Conservation (phyloP, 2,797 vertebrate species). For the Hypotaenidia okinawae region DNA sequence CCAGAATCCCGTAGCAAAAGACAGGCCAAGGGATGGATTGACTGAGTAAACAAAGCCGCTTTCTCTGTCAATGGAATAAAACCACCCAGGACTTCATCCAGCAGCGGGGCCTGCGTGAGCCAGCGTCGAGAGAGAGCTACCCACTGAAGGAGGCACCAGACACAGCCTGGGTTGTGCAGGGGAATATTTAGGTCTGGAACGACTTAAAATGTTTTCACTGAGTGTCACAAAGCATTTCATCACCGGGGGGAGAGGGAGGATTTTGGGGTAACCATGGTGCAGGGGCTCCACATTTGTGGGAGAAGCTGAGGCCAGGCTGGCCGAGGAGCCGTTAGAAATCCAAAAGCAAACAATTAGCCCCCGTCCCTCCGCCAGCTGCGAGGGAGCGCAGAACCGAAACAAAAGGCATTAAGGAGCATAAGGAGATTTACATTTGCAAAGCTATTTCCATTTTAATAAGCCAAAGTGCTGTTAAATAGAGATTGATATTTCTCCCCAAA, state of each 20-base stretch:
- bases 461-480: conserved; percentile 58
- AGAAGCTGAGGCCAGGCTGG: rapidly evolving
- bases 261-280: background rate
- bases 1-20: background rate
- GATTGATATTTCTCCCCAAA: conserved; percentile 62
- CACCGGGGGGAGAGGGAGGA: background rate
- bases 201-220: background rate
- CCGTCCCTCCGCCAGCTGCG: background rate
- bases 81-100: background rate
- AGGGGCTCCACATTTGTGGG: rapidly evolving
- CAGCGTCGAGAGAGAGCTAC: background rate
- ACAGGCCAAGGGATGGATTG: rapidly evolving
- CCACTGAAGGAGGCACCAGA: background rate
- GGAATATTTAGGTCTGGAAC: background rate
- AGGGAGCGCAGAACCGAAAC: background rate
- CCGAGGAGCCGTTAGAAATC: background rate
- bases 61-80: background rate
- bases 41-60: background rate
- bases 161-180: background rate
- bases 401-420: conserved; percentile 57
- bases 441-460: conserved; percentile 63
- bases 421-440: conserved; percentile 62
- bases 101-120: rapidly evolving
- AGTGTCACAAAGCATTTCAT: background rate
- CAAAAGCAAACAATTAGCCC: background rate